phyloP scores from a whole-genome alignment of 2,113 vertebrate genomes.

The Chloropsis hardwickii region DNA sequence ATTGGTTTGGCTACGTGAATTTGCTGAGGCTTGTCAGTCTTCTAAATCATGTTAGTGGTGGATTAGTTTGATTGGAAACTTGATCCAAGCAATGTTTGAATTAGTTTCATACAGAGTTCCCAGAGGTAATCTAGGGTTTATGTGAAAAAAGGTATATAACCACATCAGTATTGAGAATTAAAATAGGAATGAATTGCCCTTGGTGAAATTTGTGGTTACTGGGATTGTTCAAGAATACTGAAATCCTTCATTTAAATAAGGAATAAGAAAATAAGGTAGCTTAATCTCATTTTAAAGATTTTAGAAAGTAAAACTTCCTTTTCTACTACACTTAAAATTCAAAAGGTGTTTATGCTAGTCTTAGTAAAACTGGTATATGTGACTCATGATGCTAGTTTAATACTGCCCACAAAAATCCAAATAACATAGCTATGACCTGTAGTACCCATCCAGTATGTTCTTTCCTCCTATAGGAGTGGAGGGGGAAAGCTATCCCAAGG shows the following conservation, averaged over 20 bases:
- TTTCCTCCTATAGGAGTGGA: background rate
- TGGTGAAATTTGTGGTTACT: conserved; percentile 3
- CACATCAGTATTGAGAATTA: background rate
- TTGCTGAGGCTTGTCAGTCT: conserved; percentile 42
- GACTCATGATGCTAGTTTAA: background rate
- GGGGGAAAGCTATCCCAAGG: background rate
- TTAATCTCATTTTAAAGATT: background rate
- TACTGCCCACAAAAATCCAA: background rate
- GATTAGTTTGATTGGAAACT: conserved; percentile 60
- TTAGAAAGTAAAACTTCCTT: background rate
- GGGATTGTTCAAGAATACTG: background rate
- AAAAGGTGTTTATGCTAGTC: background rate
- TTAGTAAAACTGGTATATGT: background rate
- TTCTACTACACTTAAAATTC: background rate
- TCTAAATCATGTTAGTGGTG: conserved; percentile 57
- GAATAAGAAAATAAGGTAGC: background rate
- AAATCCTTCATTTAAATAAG: background rate
- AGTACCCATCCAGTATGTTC: background rate
- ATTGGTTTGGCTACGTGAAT: conserved; percentile 12
- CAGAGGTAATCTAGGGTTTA: conserved; percentile 50
- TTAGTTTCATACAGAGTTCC: conserved; percentile 31
- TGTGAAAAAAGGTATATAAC: conserved; percentile 24
- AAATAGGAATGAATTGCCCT: background rate
- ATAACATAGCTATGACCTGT: background rate
- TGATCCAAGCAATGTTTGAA: conserved; percentile 52